Percentiles rank a stretch among this genome's conserved stretches.
Conservation (phyloP, 2,113 vertebrate species). For the Chloropsis cyanopogon region DNA sequence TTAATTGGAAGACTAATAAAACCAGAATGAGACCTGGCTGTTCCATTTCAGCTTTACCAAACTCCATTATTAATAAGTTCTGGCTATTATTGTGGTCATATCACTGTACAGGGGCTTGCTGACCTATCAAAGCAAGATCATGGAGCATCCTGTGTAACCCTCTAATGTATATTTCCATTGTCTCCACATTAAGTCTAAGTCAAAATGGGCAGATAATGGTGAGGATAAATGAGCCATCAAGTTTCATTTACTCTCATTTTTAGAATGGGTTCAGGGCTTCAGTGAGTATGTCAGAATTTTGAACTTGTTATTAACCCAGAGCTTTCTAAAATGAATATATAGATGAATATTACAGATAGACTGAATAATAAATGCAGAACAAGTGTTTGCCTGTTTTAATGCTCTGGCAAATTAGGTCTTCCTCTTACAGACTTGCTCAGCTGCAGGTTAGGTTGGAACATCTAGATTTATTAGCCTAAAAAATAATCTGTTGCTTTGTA, state of each 20-base stretch:
- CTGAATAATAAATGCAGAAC: neutral
- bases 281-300: neutral
- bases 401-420: neutral
- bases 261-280: neutral
- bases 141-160: fast-evolving
- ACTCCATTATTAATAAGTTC: neutral
- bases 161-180: neutral
- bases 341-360: neutral
- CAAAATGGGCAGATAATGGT: neutral
- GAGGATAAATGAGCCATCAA: neutral
- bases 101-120: neutral
- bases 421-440: neutral
- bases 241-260: neutral
- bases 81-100: neutral
- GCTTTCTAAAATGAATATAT: neutral
- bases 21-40: neutral
- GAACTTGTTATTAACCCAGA: neutral
- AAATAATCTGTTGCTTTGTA: neutral
- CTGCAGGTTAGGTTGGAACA: neutral
- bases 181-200: neutral
- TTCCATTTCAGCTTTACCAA: neutral
- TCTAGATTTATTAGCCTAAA: neutral
- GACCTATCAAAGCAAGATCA: neutral
- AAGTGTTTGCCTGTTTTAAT: neutral
- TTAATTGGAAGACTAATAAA: neutral